Base-by-base conservation (phyloP, 2,888 invertebrate species). In the Sepiola atlantica region DNA sequence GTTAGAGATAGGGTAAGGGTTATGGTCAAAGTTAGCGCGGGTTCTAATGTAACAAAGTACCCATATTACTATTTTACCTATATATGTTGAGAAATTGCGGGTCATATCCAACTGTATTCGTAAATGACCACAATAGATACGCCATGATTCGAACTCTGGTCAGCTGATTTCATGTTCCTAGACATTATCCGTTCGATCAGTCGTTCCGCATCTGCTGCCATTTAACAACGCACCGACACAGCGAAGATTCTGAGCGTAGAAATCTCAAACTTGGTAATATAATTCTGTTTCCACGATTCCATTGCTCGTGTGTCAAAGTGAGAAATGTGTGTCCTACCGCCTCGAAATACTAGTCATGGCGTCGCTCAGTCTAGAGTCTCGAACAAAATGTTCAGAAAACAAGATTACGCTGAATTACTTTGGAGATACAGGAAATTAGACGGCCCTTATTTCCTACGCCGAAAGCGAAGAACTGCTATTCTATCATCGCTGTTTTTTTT, bases 281-380 rank as follows among this genome's bases (percentile, higher is more conserved):
- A 77, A 77, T 77, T 77, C 77, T 6, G 12, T 14, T 18, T 18
- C 28, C 14, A n/a, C n/a, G n/a, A 77, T n/a, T 28, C 14, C n/a
- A 77, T 28, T 61, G 21, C 61, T 10, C 61, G 21, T n/a, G 21
- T n/a, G 77, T 77, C 77, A 77, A 45, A 28, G n/a, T 77, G n/a
- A 77, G 77, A 77, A 77, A n/a, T 77, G 77, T 77, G 77, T 77
- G 77, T 77, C n/a, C 77, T 77, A 77, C n/a, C 77, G 77, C 8
- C n/a, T 77, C 77, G 10, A 10, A n/a, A 8, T n/a, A 77, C 10
- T 77, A 16, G 77, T 77, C n/a, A 77, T 77, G 77, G n/a, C 77
- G 77, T 32, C n/a, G 16, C 0, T 77, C n/a, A n/a, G 77, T 77
- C n/a, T n/a, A n/a, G 14, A 14, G n/a, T 10, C 77, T n/a, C 77